Conservation (phyloP, 1,140 invertebrate species). For the Hylyphantes graminicola region DNA sequence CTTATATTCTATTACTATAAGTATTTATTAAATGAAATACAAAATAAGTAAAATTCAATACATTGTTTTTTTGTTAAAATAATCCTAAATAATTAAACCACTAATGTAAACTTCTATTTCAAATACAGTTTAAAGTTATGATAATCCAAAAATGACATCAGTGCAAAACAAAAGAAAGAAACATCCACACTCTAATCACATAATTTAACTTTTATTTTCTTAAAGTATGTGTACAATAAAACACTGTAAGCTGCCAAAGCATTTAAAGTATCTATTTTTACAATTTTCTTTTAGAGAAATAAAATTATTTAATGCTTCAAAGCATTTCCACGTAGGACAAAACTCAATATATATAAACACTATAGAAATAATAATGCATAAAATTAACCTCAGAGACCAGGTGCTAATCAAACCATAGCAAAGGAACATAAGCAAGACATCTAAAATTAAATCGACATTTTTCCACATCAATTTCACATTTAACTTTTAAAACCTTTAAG, state of each 20-base stretch:
- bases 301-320: constrained; percentile 42
- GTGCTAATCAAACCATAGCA: constrained; percentile 50
- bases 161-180: too few relatives aligned
- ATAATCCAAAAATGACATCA: too few relatives aligned
- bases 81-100: too few relatives aligned
- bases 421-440: constrained; percentile 55
- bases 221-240: constrained; percentile 60
- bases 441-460: background rate
- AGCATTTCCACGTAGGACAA: constrained; percentile 25
- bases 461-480: constrained; percentile 19
- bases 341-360: constrained; percentile 33
- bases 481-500: constrained; percentile 10
- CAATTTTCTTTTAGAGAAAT: constrained; percentile 29
- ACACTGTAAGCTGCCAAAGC: constrained; percentile 59
- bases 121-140: too few relatives aligned
- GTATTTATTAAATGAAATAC: too few relatives aligned
- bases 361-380: constrained; percentile 27
- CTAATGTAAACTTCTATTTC: too few relatives aligned
- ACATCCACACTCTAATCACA: background rate
- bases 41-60: too few relatives aligned
- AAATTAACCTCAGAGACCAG: constrained; percentile 38
- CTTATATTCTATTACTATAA: too few relatives aligned
- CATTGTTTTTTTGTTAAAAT: too few relatives aligned
- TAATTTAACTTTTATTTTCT: constrained; percentile 55
- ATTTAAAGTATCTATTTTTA: constrained; percentile 53